A percentile compares a stretch with the other conserved stretches of the same genome.
These are phyloP conservation scores for Nannospalax galili DNA, from an alignment of 2,113 vertebrate genomes.

Conservation along the genomic window DNA sequence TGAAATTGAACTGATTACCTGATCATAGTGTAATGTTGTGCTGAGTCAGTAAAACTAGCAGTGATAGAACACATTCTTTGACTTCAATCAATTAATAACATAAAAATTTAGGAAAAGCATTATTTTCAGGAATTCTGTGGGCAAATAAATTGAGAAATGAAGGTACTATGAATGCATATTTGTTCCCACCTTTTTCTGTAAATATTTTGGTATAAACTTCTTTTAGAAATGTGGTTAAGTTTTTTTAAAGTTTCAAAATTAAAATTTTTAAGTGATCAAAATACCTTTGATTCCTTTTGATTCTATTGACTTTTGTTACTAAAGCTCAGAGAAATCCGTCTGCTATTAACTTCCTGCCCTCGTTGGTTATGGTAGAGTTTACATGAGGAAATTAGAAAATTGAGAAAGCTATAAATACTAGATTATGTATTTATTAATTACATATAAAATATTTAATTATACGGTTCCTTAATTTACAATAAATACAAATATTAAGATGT, in stretches of 20 bases:
- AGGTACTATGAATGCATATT: neutral
- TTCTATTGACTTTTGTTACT: neutral
- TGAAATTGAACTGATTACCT: conserved; percentile 19
- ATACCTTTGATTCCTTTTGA: conserved; percentile 18
- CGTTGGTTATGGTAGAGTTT: neutral
- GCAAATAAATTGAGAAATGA: conserved; percentile 33
- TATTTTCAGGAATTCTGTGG: conserved; percentile 15
- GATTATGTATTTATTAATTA: conserved; percentile 26
- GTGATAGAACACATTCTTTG: neutral
- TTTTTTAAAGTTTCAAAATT: conserved; percentile 47
- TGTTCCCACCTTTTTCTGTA: neutral
- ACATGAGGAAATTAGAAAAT: conserved; percentile 33
- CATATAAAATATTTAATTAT: neutral
- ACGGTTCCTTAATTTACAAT: conserved; percentile 42
- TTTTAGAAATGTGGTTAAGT: conserved; percentile 13
- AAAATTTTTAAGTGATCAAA: conserved; percentile 11
- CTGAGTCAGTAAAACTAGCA: neutral
- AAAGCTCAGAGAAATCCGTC: neutral
- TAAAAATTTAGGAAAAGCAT: neutral
- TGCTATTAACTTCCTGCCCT: neutral
- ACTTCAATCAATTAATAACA: conserved; percentile 31
- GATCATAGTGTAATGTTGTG: neutral
- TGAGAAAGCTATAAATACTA: conserved; percentile 1
- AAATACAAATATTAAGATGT: conserved; percentile 49
- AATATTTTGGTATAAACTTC: neutral